A percentile compares a stretch with the other conserved stretches of the same genome.
phyloP scores from a whole-genome alignment of 1,140 invertebrate genomes.

The Drosophila burlai region DNA sequence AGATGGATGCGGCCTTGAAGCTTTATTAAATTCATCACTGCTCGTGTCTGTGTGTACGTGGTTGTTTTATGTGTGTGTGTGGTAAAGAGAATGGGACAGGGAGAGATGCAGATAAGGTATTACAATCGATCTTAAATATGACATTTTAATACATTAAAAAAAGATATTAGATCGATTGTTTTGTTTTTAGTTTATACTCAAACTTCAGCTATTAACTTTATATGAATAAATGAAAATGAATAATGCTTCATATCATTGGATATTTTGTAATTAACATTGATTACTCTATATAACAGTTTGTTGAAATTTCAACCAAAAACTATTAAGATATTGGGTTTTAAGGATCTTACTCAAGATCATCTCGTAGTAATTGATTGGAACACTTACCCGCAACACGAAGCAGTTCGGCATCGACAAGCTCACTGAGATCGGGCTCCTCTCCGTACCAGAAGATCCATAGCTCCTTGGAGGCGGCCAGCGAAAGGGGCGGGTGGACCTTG shows the following conservation, averaged over 20 bases:
- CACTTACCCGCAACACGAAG: conserved; percentile 90
- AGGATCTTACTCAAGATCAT: background rate
- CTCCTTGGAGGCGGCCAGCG: conserved; percentile 94
- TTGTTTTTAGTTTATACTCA: background rate
- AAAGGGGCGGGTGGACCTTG: conserved; percentile 88
- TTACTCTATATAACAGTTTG: too few species aligned
- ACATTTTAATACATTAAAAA: background rate
- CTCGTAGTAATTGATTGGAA: background rate
- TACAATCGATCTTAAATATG: conserved; percentile 22
- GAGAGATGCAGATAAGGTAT: conserved; percentile 1
- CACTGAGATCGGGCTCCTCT: conserved; percentile 96
- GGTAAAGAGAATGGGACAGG: conserved; percentile 4
- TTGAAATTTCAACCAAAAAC: too few species aligned
- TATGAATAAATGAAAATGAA: too few species aligned
- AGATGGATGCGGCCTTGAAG: conserved; percentile 51
- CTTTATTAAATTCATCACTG: conserved; percentile 50
- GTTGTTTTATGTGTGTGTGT: conserved; percentile 2
- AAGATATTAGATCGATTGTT: background rate
- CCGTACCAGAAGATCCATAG: conserved; percentile 99
- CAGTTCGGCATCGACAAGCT: conserved; percentile 92
- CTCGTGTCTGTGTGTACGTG: conserved; percentile 18
- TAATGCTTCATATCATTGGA: too few species aligned
- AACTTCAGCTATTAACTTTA: background rate
- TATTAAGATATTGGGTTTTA: background rate
- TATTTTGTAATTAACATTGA: too few species aligned